Base-by-base conservation (phyloP, 1,140 invertebrate species). In the Holcopasites calliopsidis region DNA sequence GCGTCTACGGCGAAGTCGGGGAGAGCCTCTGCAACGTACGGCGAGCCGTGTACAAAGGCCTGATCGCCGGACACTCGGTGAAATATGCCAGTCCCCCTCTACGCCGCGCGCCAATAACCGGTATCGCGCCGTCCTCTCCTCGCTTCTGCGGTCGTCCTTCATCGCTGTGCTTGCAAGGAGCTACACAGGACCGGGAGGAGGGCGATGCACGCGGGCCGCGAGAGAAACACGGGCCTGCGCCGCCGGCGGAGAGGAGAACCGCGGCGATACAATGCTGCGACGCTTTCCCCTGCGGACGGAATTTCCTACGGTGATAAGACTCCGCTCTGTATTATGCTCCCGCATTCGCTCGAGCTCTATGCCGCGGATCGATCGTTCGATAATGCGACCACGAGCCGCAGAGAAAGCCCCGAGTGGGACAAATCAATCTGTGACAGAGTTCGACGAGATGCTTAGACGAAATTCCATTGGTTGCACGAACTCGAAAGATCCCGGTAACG, bases 31-130 rank as follows among this genome's bases (percentile, higher is more conserved):
- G 66, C 49, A 83, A 70, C 72, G 49, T 74, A 82, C 79, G 80
- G 78, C 79, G 66, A 83, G 73, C 76, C 64, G 75, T 75, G 80
- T 76, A 83, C 78, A 80, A 85, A 85, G 72, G 80, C 72, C 77
- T 80, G 85, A 87, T 87, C 80, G 84, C 78, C 74, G 86, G 83
- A 85, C 85, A 85, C 81, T 76, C 80, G 83, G 85, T 88, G 86
- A 89, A 88, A 87, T 89, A 88, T 87, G 83, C 79, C 77, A 87
- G 87, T 87, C 49, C 75, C 77, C 85, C n/a, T n/a, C n/a, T n/a
- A n/a, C n/a, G n/a, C n/a, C n/a, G n/a, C n/a, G n/a, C 85, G 84
- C 86, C 86, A 88, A 88, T 86, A 90, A 90, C 88, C 88, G 87
- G 88, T 89, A 76, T 80, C 65, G 13, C 47, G 79, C 68, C 69